Evolutionary conservation across 2,888 invertebrate genomes (phyloP).

Genomic region (Villa cingulata): DNA sequence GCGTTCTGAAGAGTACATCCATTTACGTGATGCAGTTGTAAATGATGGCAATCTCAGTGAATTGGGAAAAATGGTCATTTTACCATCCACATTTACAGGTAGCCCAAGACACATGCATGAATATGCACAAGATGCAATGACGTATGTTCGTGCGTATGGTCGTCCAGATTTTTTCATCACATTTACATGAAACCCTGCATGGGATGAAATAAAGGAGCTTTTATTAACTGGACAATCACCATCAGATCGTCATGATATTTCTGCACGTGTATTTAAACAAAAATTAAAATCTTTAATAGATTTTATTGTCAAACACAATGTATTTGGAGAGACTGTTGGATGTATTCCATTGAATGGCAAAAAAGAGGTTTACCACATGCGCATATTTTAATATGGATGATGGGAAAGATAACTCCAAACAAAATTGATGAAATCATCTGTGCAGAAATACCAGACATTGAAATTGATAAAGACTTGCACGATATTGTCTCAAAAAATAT

Average conservation of each 20-base stretch:
- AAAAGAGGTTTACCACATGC: no score
- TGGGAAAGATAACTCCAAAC: constrained; percentile 20
- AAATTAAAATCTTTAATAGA: no score
- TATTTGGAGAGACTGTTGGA: no score
- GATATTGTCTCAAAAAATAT: constrained; percentile 23
- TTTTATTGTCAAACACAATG: no score
- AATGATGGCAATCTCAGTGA: not conserved
- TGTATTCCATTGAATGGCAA: no score
- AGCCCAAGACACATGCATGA: constrained; percentile 30
- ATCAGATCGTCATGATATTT: not conserved
- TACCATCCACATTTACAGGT: constrained; percentile 22
- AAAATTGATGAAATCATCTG: constrained; percentile 22
- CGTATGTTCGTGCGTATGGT: constrained; percentile 16
- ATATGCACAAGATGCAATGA: constrained; percentile 25
- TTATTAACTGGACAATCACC: not conserved
- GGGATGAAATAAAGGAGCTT: not conserved
- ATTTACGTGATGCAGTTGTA: not conserved
- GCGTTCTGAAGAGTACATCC: no score
- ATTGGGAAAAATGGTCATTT: constrained; percentile 11
- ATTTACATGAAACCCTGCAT: constrained; percentile 1
- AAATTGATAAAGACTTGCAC: constrained; percentile 15
- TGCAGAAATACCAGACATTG: constrained; percentile 18
- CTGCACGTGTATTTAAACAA: not conserved
- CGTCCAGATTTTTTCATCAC: not conserved
- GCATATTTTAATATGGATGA: no score